These are phyloP conservation scores for Rhinichthys klamathensis DNA, from an alignment of 2,113 vertebrate genomes.

Conservation along the genomic window DNA sequence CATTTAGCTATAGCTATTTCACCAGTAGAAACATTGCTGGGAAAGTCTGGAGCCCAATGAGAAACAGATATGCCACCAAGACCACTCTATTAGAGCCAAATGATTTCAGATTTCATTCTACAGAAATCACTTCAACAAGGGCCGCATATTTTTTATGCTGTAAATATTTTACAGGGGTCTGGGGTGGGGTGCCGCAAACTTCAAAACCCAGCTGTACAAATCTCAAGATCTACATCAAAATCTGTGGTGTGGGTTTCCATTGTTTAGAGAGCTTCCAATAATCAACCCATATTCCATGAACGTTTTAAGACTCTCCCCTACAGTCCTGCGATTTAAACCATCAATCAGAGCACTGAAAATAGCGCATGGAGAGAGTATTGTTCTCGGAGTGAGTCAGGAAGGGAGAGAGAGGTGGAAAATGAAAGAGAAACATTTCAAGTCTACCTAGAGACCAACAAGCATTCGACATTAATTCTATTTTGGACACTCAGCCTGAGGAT, in stretches of 20 bases:
- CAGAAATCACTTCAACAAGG: slow-evolving; percentile 37
- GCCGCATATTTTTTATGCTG: slow-evolving; percentile 30
- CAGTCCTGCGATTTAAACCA: slow-evolving; percentile 44
- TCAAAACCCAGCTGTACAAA: background rate
- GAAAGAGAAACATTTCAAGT: slow-evolving; percentile 32
- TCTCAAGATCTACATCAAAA: slow-evolving; percentile 31
- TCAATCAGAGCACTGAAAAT: slow-evolving; percentile 56
- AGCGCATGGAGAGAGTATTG: slow-evolving; percentile 45
- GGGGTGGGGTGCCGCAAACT: slow-evolving; percentile 14
- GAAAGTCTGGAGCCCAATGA: slow-evolving; percentile 43
- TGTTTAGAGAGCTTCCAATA: slow-evolving; percentile 44
- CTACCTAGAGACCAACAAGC: slow-evolving; percentile 46
- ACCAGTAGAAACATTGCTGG: slow-evolving; percentile 23
- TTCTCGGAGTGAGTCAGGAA: slow-evolving; percentile 21
- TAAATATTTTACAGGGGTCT: slow-evolving; percentile 38
- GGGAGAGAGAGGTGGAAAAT: background rate
- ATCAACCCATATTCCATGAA: slow-evolving; percentile 43
- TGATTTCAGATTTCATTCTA: slow-evolving; percentile 19
- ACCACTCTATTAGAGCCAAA: slow-evolving; percentile 18
- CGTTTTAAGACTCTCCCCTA: slow-evolving; percentile 51
- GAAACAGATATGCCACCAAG: slow-evolving; percentile 42
- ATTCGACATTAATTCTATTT: slow-evolving; percentile 49
- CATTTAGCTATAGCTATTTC: background rate
- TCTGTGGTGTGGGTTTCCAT: slow-evolving; percentile 7
- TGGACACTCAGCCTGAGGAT: slow-evolving; percentile 31